Conservation (phyloP, 2,888 invertebrate genomes). For the Acanthosepion lycidas region DNA sequence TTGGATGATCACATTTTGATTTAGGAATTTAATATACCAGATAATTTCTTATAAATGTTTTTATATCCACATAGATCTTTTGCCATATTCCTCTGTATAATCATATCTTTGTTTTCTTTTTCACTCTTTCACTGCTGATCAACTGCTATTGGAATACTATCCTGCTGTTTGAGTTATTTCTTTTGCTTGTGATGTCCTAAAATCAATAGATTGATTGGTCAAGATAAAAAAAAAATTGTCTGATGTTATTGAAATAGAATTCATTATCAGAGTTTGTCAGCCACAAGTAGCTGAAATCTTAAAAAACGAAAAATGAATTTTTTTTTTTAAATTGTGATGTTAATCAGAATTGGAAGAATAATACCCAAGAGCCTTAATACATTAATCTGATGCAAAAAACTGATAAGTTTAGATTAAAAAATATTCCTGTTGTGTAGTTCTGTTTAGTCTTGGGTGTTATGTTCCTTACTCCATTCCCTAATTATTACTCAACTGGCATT, state of each 20-base stretch:
- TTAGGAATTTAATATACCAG: too few species aligned
- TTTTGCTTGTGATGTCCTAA: background rate
- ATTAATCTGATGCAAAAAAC: background rate
- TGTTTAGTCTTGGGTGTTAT: background rate
- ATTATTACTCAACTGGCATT: background rate
- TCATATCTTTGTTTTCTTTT: background rate
- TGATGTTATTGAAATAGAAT: constrained; percentile 8
- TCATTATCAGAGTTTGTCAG: background rate
- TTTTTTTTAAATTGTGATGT: background rate
- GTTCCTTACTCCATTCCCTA: background rate
- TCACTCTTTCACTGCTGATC: background rate
- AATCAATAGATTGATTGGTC: constrained; percentile 33
- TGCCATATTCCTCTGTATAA: too few species aligned
- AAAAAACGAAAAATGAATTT: background rate
- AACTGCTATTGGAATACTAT: background rate
- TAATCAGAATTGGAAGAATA: background rate
- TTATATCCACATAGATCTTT: background rate
- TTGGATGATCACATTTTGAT: too few species aligned
- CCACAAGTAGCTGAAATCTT: constrained; percentile 8
- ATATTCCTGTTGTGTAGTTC: background rate
- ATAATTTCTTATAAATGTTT: background rate
- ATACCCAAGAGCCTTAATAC: background rate
- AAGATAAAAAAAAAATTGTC: background rate
- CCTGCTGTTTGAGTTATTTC: constrained; percentile 33
- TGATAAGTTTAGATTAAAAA: background rate